Evolutionary conservation across 2,113 vertebrate species (phyloP), one percentile per base, ranked within the genome.

Genomic region (Sceloporus tristichus): DNA sequence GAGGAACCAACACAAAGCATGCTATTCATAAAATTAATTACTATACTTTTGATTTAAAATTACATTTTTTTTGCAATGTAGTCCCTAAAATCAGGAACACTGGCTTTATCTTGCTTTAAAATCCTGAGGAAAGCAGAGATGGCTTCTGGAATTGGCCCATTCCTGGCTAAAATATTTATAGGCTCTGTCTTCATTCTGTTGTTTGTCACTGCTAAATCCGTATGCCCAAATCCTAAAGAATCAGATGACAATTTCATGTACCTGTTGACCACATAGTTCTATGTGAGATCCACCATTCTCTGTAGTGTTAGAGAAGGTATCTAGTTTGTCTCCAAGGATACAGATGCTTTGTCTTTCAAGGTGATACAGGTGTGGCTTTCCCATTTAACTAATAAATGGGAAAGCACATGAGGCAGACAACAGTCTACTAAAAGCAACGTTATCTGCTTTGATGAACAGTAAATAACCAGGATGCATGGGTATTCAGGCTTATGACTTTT

Each of bases 21-120:
- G n/a, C 10, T 81, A 74, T 82, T 82, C 10, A 75, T 87, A 29
- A 62, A 66, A 48, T 82, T 75, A 75, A 87, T 82, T 48, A 82
- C 62, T 59, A 25, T 82, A 48, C 4, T 48, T 82, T 87, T 87
- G 71, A 59, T 87, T 59, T 73, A 74, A 65, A 82, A 82, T 73
- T 19, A 48, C 48, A 48, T 62, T 59, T 29, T n/a, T 62, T 27
- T 29, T 65, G 68, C 70, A 75, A 23, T 75, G 71, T 34, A 81
- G 54, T 40, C 5, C 25, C 38, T 10, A 10, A 34, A 78, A 75
- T n/a, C 9, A 82, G 25, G 7, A 65, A 62, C 2, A 2, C 29
- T 59, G 16, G 71, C 13, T 42, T 19, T 34, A 62, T 23, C n/a
- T 34, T 59, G 70, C 66, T 83, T 71, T 84, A 19, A 74, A 74